phyloP scores from a whole-genome alignment of 2,797 vertebrate species.

The Schizopygopsis malacanthus region DNA sequence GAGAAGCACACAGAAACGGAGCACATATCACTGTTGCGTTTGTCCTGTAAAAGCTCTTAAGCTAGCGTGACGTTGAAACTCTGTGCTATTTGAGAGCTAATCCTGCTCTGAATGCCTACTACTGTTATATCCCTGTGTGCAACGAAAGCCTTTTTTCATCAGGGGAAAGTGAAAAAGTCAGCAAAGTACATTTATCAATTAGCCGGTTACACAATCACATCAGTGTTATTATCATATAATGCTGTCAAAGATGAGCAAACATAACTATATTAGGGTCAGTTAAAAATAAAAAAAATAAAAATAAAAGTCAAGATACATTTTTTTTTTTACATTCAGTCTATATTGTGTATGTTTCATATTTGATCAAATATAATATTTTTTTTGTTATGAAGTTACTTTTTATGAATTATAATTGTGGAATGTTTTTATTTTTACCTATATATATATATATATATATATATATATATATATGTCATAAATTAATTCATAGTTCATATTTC shows the following conservation, averaged over 20 bases:
- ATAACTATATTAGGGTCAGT: neutral
- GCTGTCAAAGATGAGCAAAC: neutral
- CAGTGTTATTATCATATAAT: conserved; percentile 5
- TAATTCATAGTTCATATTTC: too few species aligned
- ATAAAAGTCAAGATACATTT: neutral
- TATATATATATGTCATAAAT: too few species aligned
- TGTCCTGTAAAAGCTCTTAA: conserved; percentile 66
- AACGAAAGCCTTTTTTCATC: conserved; percentile 62
- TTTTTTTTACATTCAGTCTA: neutral
- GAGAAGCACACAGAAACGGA: conserved; percentile 46
- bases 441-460: too few species aligned
- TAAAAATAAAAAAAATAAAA: neutral
- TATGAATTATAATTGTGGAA: neutral
- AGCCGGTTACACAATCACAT: conserved; percentile 28
- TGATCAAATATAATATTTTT: neutral
- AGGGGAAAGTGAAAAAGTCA: conserved; percentile 30
- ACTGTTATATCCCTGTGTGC: conserved; percentile 62
- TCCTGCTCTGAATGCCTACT: conserved; percentile 65
- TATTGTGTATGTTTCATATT: neutral
- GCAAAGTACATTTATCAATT: conserved; percentile 43
- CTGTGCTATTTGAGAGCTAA: conserved; percentile 66
- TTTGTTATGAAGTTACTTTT: neutral
- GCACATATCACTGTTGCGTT: conserved; percentile 59
- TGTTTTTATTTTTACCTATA: too few species aligned
- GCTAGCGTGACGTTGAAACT: conserved; percentile 63